Evolutionary conservation across 2,888 invertebrate genomes (phyloP).

Genomic region (Cryptocheilus praepositus): DNA sequence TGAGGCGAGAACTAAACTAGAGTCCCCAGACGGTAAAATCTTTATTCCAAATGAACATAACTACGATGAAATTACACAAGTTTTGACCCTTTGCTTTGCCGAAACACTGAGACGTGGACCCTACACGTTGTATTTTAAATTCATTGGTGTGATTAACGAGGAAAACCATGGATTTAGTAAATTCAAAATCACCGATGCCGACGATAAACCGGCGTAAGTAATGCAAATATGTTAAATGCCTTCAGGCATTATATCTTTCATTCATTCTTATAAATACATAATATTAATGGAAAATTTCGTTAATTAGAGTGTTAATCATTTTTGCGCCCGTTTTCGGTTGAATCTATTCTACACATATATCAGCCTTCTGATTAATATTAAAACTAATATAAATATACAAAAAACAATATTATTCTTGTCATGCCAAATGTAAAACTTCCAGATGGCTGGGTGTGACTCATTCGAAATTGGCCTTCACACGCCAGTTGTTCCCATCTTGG

Average conservation of each 20-base stretch:
- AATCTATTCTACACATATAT: too few relatives aligned
- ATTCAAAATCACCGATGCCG: conserved; percentile 18
- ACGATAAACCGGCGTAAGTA: conserved; percentile 70
- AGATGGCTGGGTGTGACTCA: conserved; percentile 82
- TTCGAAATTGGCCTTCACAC: conserved; percentile 81
- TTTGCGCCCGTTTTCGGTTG: too few relatives aligned
- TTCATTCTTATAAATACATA: too few relatives aligned
- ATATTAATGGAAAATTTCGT: too few relatives aligned
- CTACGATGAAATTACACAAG: conserved; percentile 9
- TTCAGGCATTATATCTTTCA: background rate
- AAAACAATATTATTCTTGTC: background rate
- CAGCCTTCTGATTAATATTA: too few relatives aligned
- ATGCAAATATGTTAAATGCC: background rate
- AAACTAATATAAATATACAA: too few relatives aligned
- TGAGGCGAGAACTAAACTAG: background rate
- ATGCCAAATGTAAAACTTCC: conserved; percentile 25
- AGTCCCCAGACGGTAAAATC: background rate
- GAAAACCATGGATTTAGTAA: conserved; percentile 22
- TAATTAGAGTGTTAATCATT: too few relatives aligned
- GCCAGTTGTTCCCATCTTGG: conserved; percentile 85
- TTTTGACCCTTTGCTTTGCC: conserved; percentile 28
- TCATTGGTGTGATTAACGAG: conserved; percentile 20
- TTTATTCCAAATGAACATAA: conserved; percentile 6
- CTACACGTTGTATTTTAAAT: conserved; percentile 21
- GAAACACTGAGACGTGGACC: background rate